phyloP scores from a whole-genome alignment of 2,797 vertebrate species.

The Myiotriccus ornatus region DNA sequence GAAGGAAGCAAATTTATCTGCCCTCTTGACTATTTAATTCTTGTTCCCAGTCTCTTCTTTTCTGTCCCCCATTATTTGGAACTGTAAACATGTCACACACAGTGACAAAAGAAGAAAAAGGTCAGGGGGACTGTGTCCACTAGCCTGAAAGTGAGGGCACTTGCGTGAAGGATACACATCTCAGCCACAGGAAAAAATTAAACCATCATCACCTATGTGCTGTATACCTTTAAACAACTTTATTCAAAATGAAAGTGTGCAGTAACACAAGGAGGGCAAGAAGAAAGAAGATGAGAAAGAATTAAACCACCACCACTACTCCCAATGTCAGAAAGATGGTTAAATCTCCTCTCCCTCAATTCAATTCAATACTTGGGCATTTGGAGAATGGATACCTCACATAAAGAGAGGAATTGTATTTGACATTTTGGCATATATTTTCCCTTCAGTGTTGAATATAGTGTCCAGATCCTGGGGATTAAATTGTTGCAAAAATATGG shows the following conservation, averaged over 20 bases:
- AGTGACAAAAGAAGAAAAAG: neutral
- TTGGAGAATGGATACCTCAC: neutral
- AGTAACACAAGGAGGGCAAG: neutral
- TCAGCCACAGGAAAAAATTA: neutral
- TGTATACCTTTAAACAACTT: neutral
- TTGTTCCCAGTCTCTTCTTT: neutral
- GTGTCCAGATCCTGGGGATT: neutral
- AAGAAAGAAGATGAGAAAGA: neutral
- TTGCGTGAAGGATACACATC: neutral
- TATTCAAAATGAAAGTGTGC: neutral
- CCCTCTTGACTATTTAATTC: neutral
- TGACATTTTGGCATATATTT: neutral
- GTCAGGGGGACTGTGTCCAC: neutral
- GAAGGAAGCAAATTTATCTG: neutral
- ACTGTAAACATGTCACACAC: neutral
- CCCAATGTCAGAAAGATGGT: neutral
- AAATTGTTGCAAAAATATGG: neutral
- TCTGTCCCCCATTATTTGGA: neutral
- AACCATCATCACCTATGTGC: neutral
- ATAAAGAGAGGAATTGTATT: neutral
- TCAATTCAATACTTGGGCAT: neutral
- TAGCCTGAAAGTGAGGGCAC: neutral
- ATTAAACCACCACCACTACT: neutral
- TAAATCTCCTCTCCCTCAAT: neutral
- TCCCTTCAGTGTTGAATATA: neutral